A percentile compares a stretch with the other conserved stretches of the same genome.
Evolutionary conservation across 2,888 invertebrate genomes (phyloP).

Genomic region (Therioaphis trifolii): DNA sequence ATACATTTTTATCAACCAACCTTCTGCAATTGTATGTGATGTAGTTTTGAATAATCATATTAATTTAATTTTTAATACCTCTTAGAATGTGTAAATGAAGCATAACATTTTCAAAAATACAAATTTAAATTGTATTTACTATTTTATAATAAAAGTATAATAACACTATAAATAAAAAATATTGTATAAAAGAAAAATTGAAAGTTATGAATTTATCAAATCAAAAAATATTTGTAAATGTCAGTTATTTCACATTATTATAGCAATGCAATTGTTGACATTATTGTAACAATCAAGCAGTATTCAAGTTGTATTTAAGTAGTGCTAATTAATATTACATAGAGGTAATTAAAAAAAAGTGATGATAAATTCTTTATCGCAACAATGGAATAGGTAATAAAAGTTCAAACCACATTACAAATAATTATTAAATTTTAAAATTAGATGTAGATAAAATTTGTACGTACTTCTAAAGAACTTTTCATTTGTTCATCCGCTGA

Average conservation of each 20-base stretch:
- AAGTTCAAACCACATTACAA: background rate
- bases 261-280: background rate
- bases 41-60: too few species aligned
- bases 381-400: background rate
- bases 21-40: too few species aligned
- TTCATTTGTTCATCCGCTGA: slow-evolving; percentile 75
- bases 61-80: too few species aligned
- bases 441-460: background rate
- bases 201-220: too few species aligned
- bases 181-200: background rate
- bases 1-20: too few species aligned
- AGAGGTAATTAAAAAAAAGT: background rate
- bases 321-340: background rate
- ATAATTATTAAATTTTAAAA: background rate
- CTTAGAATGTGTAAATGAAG: too few species aligned
- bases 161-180: background rate
- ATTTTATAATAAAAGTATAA: too few species aligned
- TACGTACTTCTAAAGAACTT: slow-evolving; percentile 60
- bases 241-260: background rate
- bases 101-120: too few species aligned
- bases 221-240: too few species aligned
- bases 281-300: background rate
- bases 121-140: too few species aligned
- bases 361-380: background rate
- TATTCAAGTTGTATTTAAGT: too few species aligned